These are phyloP conservation scores for Mizuhopecten yessoensis DNA, from an alignment of 1,140 invertebrate genomes.

Conservation along the genomic window DNA sequence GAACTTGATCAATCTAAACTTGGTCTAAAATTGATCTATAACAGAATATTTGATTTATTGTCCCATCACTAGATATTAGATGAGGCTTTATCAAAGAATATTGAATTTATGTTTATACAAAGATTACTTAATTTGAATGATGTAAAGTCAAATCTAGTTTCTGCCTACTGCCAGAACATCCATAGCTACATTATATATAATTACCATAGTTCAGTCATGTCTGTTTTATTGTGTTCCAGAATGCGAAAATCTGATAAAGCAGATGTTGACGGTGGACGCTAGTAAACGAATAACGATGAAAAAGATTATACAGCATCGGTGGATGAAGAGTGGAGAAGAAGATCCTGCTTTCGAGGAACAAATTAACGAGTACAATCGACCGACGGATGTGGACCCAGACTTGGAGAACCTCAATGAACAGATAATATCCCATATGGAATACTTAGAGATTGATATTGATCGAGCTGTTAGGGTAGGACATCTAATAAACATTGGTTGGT, in stretches of 20 bases:
- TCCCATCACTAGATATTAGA: no score
- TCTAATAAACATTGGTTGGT: no score
- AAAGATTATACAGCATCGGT: conserved; percentile 94
- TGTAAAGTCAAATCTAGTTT: no score
- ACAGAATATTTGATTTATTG: no score
- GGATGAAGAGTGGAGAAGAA: conserved; percentile 88
- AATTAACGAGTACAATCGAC: conserved; percentile 63
- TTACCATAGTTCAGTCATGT: no score
- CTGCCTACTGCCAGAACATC: no score
- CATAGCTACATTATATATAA: no score
- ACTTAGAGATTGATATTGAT: conserved; percentile 94
- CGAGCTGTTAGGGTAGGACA: conserved; percentile 90
- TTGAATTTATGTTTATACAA: no score
- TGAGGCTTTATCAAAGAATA: no score
- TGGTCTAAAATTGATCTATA: no score
- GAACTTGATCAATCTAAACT: no score
- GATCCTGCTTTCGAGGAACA: conserved; percentile 66
- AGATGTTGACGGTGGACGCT: conserved; percentile 96
- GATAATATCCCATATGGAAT: conserved; percentile 96
- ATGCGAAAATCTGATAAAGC: conserved; percentile 95
- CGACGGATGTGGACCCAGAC: conserved; percentile 75
- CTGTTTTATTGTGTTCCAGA: conserved; percentile 85
- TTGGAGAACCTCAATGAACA: conserved; percentile 90
- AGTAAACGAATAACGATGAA: conserved; percentile 91
- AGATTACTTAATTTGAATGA: no score